Percentiles rank a stretch among this genome's conserved stretches.
Evolutionary conservation across 2,113 vertebrate species (phyloP).

Genomic region (Micronycteris hirsuta): DNA sequence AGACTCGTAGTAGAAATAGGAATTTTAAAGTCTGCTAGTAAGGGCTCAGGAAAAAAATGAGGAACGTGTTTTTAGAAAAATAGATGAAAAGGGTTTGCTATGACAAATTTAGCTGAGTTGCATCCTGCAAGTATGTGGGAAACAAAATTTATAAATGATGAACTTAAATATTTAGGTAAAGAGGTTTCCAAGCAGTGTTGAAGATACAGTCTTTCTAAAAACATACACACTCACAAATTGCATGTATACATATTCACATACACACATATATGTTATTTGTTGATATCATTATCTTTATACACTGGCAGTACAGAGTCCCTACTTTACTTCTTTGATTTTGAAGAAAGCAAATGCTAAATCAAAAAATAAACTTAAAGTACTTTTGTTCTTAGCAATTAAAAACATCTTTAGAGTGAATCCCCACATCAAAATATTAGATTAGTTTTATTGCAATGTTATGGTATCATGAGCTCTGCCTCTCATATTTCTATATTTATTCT

Average conservation of each 20-base stretch:
- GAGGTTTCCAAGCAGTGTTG: neutral
- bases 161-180: neutral
- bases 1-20: neutral
- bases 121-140: neutral
- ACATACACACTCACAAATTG: neutral
- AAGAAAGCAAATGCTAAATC: slow-evolving; percentile 25
- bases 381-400: slow-evolving; percentile 58
- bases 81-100: neutral
- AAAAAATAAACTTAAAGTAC: neutral
- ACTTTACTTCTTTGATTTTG: slow-evolving; percentile 2
- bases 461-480: neutral
- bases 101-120: neutral
- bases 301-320: neutral
- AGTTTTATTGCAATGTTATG: slow-evolving; percentile 43
- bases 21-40: neutral
- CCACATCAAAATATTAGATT: slow-evolving; percentile 28
- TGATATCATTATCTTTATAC: neutral
- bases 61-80: neutral
- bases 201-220: neutral
- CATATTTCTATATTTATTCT: slow-evolving; percentile 55
- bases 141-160: neutral
- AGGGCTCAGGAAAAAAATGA: neutral
- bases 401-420: slow-evolving; percentile 30
- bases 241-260: too few species aligned
- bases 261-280: neutral